phyloP scores from a whole-genome alignment of 2,113 vertebrate species.

The Scomber scombrus region DNA sequence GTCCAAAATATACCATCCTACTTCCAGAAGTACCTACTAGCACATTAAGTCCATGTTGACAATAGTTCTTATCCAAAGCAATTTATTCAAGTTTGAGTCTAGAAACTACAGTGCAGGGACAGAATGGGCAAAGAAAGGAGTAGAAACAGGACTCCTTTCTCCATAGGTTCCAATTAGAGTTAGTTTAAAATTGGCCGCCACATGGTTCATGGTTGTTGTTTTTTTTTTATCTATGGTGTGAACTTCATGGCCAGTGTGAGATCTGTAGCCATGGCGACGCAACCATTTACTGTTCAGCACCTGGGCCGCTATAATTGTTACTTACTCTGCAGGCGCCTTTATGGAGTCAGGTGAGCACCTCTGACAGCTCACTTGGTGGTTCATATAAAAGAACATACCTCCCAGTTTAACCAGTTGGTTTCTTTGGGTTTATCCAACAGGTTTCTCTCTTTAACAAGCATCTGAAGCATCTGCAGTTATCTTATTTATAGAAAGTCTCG shows the following conservation, averaged over 20 bases:
- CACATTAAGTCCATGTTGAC: too few species aligned
- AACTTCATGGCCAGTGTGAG: background rate
- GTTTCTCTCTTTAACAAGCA: constrained; percentile 15
- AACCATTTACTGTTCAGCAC: background rate
- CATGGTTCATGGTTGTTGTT: too few species aligned
- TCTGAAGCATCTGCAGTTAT: background rate
- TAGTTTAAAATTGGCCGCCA: too few species aligned
- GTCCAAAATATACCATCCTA: too few species aligned
- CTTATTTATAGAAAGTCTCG: constrained; percentile 28
- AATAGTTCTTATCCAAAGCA: too few species aligned
- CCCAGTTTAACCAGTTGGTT: background rate
- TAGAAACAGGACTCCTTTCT: too few species aligned
- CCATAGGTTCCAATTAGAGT: too few species aligned
- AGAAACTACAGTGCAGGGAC: too few species aligned
- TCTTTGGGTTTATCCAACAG: background rate
- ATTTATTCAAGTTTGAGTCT: too few species aligned
- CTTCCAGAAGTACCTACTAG: too few species aligned
- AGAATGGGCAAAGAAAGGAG: too few species aligned
- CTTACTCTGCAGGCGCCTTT: background rate
- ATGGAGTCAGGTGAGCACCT: constrained; percentile 2
- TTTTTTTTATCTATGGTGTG: background rate
- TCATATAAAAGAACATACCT: background rate
- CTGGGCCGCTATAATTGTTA: constrained; percentile 10
- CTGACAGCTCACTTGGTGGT: constrained; percentile 33
- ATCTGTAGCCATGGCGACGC: constrained; percentile 37